These are phyloP conservation scores for Laspeyria flexula DNA, from an alignment of 2,888 invertebrate species.

Conservation along the genomic window DNA sequence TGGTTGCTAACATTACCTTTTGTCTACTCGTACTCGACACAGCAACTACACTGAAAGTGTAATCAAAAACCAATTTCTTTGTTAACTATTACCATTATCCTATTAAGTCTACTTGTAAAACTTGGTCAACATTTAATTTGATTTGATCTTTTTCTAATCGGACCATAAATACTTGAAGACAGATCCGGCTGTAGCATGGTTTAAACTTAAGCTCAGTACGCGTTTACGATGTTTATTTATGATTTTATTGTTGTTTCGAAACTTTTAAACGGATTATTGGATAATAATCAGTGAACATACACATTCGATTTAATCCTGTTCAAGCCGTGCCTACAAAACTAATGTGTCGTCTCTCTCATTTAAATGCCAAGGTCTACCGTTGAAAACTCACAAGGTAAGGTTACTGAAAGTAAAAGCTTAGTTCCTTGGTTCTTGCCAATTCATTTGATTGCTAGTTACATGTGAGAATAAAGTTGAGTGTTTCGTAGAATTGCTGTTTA, in stretches of 20 bases:
- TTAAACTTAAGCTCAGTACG: slow-evolving; percentile 8
- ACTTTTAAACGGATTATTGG: slow-evolving; percentile 49
- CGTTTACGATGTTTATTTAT: slow-evolving; percentile 28
- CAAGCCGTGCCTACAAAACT: slow-evolving; percentile 43
- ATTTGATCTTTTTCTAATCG: slow-evolving; percentile 16
- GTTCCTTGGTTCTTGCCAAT: slow-evolving; percentile 29
- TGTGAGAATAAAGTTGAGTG: background rate
- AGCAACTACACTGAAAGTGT: too few relatives aligned
- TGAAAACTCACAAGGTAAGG: slow-evolving; percentile 57
- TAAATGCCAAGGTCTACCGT: slow-evolving; percentile 70
- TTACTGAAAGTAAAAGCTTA: slow-evolving; percentile 52
- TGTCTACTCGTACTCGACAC: too few relatives aligned
- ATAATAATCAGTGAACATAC: slow-evolving; percentile 48
- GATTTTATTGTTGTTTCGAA: slow-evolving; percentile 35
- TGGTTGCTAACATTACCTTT: too few relatives aligned
- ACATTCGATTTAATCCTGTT: slow-evolving; percentile 51
- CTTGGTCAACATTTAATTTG: slow-evolving; percentile 11
- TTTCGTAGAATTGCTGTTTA: background rate
- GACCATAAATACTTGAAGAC: slow-evolving; percentile 3
- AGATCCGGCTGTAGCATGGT: slow-evolving; percentile 8
- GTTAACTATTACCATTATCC: background rate
- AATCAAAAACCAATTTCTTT: too few relatives aligned
- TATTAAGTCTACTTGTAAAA: background rate
- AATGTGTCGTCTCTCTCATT: slow-evolving; percentile 63
- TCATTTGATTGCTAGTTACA: slow-evolving; percentile 16